These are phyloP conservation scores for Cuculus canorus DNA, from an alignment of 2,797 vertebrate genomes.

Conservation along the genomic window DNA sequence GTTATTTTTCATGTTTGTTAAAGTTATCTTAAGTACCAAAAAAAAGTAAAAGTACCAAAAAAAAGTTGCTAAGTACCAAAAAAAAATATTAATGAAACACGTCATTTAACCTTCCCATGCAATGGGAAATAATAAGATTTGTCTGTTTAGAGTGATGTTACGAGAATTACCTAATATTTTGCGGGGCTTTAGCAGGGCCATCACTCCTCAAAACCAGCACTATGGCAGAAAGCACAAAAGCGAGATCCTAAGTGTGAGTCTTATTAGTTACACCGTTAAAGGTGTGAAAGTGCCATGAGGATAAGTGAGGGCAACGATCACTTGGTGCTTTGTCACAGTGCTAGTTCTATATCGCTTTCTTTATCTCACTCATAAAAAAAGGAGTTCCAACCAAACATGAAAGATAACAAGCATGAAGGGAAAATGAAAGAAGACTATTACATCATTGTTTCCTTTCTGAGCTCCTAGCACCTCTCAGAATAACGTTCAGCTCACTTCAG, in stretches of 20 bases:
- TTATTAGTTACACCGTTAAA: background rate
- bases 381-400: background rate
- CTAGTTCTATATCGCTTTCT: background rate
- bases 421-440: constrained; percentile 13
- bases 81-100: background rate
- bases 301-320: background rate
- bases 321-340: background rate
- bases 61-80: background rate
- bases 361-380: background rate
- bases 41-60: too few species aligned
- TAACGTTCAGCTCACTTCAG: background rate
- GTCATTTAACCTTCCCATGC: background rate
- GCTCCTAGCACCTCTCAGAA: background rate
- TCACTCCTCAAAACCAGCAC: background rate
- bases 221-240: background rate
- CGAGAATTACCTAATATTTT: background rate
- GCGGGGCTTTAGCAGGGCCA: background rate
- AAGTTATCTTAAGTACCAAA: background rate
- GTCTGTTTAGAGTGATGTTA: background rate
- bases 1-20: background rate
- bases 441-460: background rate
- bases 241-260: background rate
- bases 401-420: background rate
- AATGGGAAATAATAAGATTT: background rate
- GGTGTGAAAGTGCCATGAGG: background rate